phyloP scores from a whole-genome alignment of 2,888 invertebrate genomes.

The Pycnomerus fuliginosus region DNA sequence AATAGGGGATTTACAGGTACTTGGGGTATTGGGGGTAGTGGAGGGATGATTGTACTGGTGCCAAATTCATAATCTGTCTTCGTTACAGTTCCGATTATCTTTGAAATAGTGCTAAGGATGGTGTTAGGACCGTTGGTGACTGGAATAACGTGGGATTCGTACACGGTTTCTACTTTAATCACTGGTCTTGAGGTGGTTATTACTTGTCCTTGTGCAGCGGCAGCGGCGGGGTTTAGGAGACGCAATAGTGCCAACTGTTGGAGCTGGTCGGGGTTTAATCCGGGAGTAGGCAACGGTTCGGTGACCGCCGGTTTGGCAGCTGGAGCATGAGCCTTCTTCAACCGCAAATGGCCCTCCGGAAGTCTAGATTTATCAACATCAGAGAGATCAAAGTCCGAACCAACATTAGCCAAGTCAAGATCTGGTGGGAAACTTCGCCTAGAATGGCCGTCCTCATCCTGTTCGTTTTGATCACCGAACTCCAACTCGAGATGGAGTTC shows the following conservation, averaged over 20 bases:
- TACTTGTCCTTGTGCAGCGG: constrained; percentile 67
- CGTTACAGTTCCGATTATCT: constrained; percentile 73
- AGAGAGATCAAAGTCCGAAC: constrained; percentile 69
- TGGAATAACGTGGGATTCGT: constrained; percentile 80
- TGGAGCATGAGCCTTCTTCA: constrained; percentile 51
- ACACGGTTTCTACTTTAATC: constrained; percentile 73
- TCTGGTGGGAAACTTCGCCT: constrained; percentile 63
- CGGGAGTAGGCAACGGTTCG: constrained; percentile 51
- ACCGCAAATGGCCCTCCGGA: constrained; percentile 57
- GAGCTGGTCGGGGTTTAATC: constrained; percentile 68
- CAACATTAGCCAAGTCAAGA: constrained; percentile 70
- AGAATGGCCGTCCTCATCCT: constrained; percentile 56
- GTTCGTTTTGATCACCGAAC: constrained; percentile 77
- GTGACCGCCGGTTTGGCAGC: constrained; percentile 37
- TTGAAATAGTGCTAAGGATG: constrained; percentile 74
- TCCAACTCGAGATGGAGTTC: constrained; percentile 83
- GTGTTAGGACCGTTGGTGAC: constrained; percentile 75
- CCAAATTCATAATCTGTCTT: constrained; percentile 78
- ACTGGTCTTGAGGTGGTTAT: constrained; percentile 79
- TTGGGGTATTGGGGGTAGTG: constrained; percentile 50
- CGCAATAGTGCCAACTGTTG: constrained; percentile 74
- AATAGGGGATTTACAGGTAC: constrained; percentile 57
- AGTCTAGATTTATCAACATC: constrained; percentile 67
- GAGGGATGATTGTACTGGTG: constrained; percentile 67
- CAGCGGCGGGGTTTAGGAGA: constrained; percentile 65